These are phyloP conservation scores for Lepisosteus osseus DNA, from an alignment of 2,113 vertebrate genomes.

Conservation along the genomic window DNA sequence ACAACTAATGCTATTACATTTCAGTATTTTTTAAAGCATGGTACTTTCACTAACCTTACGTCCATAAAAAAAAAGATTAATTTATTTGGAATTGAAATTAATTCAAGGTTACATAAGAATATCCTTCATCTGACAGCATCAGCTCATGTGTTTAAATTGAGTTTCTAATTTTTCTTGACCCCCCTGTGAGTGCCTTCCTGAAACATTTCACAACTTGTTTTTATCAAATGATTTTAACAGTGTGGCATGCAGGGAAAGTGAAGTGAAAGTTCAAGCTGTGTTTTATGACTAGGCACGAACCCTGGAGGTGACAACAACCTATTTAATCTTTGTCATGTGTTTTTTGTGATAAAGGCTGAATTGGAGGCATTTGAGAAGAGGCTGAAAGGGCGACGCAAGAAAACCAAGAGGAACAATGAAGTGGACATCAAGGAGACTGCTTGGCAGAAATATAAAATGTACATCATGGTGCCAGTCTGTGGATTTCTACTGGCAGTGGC, in stretches of 20 bases:
- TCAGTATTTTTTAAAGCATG: too few relatives aligned
- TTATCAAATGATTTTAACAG: conserved; percentile 11
- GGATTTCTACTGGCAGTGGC: conserved; percentile 60
- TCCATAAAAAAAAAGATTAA: too few relatives aligned
- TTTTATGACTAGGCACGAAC: not conserved
- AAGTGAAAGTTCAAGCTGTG: not conserved
- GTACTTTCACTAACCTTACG: too few relatives aligned
- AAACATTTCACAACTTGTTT: conserved; percentile 10
- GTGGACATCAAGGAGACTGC: conserved; percentile 58
- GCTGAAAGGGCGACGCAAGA: conserved; percentile 82
- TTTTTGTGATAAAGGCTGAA: conserved; percentile 73
- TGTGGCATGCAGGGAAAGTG: not conserved
- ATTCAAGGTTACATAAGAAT: too few relatives aligned
- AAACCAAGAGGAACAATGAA: conserved; percentile 75
- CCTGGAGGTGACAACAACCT: not conserved
- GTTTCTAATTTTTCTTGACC: not conserved
- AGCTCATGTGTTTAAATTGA: not conserved
- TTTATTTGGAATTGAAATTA: too few relatives aligned
- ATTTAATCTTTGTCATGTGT: conserved; percentile 7
- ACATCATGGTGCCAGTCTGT: conserved; percentile 67
- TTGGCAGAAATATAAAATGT: conserved; percentile 74
- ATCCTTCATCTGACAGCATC: not conserved
- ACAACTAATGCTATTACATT: too few relatives aligned
- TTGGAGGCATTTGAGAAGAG: conserved; percentile 93
- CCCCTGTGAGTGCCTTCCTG: conserved; percentile 7